Base-by-base conservation (phyloP, 2,888 invertebrate species). In the Hyppa rectilinea region DNA sequence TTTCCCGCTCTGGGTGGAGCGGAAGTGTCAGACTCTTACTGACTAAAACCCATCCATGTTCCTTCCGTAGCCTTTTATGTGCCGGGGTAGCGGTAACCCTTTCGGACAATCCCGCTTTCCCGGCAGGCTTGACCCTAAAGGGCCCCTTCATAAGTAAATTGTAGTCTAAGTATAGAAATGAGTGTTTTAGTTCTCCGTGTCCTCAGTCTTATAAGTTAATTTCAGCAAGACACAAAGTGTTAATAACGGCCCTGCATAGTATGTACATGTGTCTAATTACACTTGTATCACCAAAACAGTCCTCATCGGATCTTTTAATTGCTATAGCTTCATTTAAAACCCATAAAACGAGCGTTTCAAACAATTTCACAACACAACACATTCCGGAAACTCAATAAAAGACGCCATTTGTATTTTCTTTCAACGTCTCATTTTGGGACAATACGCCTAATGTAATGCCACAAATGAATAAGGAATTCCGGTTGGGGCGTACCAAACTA, bases 381-480 rank as follows among this genome's bases (percentile, higher is more conserved):
- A 90, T 91, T 85, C 90, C 88, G 85, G 87, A 89, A 91, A 88
- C 87, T 88, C 87, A 88, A 91, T 92, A 91, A 92, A 90, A 89
- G 84, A 85, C 74, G 88, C 86, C 88, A 91, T 92, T 92, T 91
- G 89, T 92, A 89, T 90, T 92, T 92, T 92, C 91, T 91, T 90
- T 89, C 88, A 89, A 91, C 90, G 90, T 89, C 91, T 92, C 90
- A 92, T 92, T 93, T 91, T 78, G 87, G 89, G 87, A 94, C 93
- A 94, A 93, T 92, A 91, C 92, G 91, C 88, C 92, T 94, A 94
- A 94, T 94, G 92, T 91, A 93, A 93, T 92, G 88, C 94, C 93
- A 88, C 93, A 93, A 93, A 94, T 92, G 94, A 94, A 94, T 92
- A 91, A 91, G 89, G 90, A 92, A 92, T 93, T 93, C 93, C 92